Base-by-base conservation (phyloP, 2,113 vertebrate genomes). In the Oreochromis niloticus region DNA sequence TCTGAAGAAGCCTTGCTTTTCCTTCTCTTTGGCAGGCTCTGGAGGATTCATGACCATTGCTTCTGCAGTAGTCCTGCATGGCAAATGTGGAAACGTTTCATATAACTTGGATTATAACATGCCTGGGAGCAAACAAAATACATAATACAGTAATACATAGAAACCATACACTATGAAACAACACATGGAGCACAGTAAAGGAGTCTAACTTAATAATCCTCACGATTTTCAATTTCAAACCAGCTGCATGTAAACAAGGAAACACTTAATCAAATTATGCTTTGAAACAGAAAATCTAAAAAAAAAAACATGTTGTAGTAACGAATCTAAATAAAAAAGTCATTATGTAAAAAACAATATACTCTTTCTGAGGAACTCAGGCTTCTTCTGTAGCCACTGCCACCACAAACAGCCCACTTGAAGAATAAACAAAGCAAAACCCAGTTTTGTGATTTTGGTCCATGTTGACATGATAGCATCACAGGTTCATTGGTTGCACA, bases 1-100 rank as follows among this genome's bases (percentile, higher is more conserved):
- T 96, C 97, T 98, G 96, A 99, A 99, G 97, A 99, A 99, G 66
- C 98, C 98, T 97, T 99, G 98, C 91, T 99, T 99, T 94, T 99
- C 98, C 93, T 99, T 99, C 94, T 98, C 98, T 96, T 99, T 99
- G 88, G 97, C 94, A 80, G 98, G 97, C 92, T 99, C 98, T 6
- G 98, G 97, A 94, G 98, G 98, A 96, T 97, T 98, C 96, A 97
- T 96, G 88, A 95, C 96, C 97, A 98, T 96, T 54, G 97, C 97
- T 95, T 99, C 99, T 85, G 98, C 96, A 87, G 97, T 96, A 87
- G 97, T 97, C 99, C 99, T 99, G 94, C 91, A 66, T 88, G 92
- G 17, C 14, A 88, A 79, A 83, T 8, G 50, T 34, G 17, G 17
- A 90, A 80, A 86, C 4, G 6, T 43, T 81, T 85, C 12, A 52